Conservation (phyloP, 2,113 vertebrate species). For the Hirundichthys speculiger region DNA sequence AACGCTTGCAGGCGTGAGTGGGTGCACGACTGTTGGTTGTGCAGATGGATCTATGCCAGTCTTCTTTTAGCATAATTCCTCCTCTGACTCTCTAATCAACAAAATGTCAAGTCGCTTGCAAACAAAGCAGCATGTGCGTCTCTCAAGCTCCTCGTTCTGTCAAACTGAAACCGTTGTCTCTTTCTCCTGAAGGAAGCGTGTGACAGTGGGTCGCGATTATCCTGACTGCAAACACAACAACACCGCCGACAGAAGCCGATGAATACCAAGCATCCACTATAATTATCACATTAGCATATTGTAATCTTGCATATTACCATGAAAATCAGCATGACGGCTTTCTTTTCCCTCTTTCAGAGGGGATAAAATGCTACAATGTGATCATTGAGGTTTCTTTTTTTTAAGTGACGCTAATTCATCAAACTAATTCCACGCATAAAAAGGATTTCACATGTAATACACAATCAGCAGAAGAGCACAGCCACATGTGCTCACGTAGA, state of each 20-base stretch:
- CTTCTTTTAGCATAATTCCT: constrained; percentile 25
- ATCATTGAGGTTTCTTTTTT: constrained; percentile 18
- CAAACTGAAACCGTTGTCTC: constrained; percentile 15
- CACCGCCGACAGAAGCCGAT: constrained; percentile 58
- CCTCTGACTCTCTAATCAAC: constrained; percentile 39
- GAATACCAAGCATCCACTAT: constrained; percentile 63
- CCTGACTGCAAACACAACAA: constrained; percentile 54
- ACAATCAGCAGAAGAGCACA: background rate
- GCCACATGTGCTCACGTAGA: background rate
- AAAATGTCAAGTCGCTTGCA: constrained; percentile 9
- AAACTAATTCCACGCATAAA: constrained; percentile 19
- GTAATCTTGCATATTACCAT: constrained; percentile 75
- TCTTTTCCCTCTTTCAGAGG: constrained; percentile 44
- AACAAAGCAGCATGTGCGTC: constrained; percentile 19
- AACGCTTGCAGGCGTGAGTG: constrained; percentile 19
- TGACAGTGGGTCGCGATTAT: constrained; percentile 31
- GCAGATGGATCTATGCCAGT: constrained; percentile 37
- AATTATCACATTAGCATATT: constrained; percentile 81
- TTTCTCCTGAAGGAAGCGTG: background rate
- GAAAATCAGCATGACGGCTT: constrained; percentile 68
- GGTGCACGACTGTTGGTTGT: constrained; percentile 3
- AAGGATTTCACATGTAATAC: constrained; percentile 1
- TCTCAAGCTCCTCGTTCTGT: constrained; percentile 21
- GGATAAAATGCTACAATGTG: constrained; percentile 40
- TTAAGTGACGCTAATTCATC: constrained; percentile 51